Evolutionary conservation across 2,888 invertebrate species (phyloP), one percentile per base, ranked within the genome.

Genomic region (Alentia gelatinosa): DNA sequence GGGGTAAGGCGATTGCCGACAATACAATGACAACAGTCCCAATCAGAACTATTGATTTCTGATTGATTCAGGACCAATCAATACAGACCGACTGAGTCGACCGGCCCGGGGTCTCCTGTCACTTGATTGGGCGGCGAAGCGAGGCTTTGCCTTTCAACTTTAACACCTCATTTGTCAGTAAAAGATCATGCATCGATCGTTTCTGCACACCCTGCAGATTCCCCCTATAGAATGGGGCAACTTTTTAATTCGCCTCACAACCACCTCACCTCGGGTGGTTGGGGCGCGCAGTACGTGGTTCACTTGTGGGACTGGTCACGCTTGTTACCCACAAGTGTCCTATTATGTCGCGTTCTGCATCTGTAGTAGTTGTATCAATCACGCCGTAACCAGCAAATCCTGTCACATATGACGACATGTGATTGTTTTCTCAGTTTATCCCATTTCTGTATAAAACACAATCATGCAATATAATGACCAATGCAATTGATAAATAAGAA

Each of bases 161-260:
- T 86, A 86, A 86, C 86, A 86, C 86, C 86, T 86, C 47, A 86
- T 47, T 86, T 86, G 86, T 86, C 68, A 26, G 68, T 68, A 68
- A 68, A 68, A 68, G 68, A 68, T 26, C 68, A 68, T 19, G 68
- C 56, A 68, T 68, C 30, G 68, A 68, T 68, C 26, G 30, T 0
- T 30, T 1, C 68, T 26, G 12, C 12, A 26, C 68, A 30, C 30
- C 15, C 68, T 30, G 30, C 68, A n/a, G 19, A 56, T 56, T 56
- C 68, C 12, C 68, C 33, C 63, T 63, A 63, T 9, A 19, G 3
- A 68, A 1, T 56, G 23, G 3, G n/a, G 56, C 9, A n/a, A 56
- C 33, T 68, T 68, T 68, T 68, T 30, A 26, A 68, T 68, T 68
- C 68, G 30, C 30, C 68, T 68, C 68, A 68, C 68, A 30, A 30